Conservation (phyloP, 2,888 invertebrate genomes). For the Drosophila pullipes region DNA sequence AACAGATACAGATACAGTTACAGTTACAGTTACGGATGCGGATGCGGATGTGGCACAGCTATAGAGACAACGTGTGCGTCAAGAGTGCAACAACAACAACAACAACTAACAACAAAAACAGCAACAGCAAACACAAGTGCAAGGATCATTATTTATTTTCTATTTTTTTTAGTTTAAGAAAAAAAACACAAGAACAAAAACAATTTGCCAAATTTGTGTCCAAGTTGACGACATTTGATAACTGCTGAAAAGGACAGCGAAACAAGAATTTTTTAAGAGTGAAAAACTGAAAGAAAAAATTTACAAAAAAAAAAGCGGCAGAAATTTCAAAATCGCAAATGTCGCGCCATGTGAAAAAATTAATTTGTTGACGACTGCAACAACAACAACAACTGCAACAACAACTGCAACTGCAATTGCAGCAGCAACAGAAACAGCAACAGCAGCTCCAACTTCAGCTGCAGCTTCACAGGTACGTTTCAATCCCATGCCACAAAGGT, state of each 20-base stretch:
- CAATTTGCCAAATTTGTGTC: conserved; percentile 1
- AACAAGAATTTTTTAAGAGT: neutral
- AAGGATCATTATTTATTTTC: conserved; percentile 33
- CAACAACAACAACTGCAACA: neutral
- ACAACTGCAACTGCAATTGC: neutral
- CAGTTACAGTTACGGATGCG: conserved; percentile 15
- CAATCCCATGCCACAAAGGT: conserved; percentile 9
- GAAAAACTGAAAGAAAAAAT: neutral
- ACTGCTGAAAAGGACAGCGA: conserved; percentile 39
- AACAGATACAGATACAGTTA: conserved; percentile 9
- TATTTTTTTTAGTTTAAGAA: neutral
- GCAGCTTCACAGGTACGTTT: conserved; percentile 46
- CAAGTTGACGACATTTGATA: conserved; percentile 7
- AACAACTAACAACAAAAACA: neutral
- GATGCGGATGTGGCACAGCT: conserved; percentile 13
- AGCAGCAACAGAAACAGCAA: conserved; percentile 13
- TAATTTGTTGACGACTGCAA: conserved; percentile 22
- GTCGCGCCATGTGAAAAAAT: conserved; percentile 53
- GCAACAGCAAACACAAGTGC: conserved; percentile 29
- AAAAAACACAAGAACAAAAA: conserved; percentile 4
- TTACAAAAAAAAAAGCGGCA: conserved; percentile 5
- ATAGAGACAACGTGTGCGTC: neutral
- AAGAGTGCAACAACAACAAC: conserved; percentile 1
- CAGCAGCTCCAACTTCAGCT: neutral
- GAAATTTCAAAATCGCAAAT: conserved; percentile 31